A percentile compares a stretch with the other conserved stretches of the same genome.
Evolutionary conservation across 2,113 vertebrate species (phyloP).

Genomic region (Cavia porcellus): DNA sequence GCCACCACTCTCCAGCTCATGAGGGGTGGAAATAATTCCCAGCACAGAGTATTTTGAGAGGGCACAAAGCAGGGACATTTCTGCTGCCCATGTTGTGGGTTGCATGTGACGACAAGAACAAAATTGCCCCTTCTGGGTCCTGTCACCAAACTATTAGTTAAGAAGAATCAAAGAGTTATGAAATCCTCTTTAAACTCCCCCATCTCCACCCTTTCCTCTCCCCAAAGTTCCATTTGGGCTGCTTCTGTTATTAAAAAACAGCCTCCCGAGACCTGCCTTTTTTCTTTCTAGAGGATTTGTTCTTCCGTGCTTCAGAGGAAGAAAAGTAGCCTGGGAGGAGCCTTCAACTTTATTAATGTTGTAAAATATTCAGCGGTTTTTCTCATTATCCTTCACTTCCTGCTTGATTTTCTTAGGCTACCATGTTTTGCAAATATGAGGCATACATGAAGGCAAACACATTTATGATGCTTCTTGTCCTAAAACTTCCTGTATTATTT

Average conservation of each 20-base stretch:
- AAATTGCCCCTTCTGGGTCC: conserved; percentile 54
- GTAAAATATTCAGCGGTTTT: conserved; percentile 42
- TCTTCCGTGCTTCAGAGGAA: conserved; percentile 35
- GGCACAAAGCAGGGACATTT: neutral
- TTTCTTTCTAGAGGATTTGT: neutral
- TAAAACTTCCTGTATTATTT: conserved; percentile 22
- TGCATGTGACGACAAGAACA: conserved; percentile 49
- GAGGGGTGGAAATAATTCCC: neutral
- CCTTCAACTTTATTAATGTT: conserved; percentile 51
- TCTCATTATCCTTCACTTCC: conserved; percentile 42
- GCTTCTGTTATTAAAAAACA: conserved; percentile 32
- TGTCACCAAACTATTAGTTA: conserved; percentile 65
- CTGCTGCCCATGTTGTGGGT: conserved; percentile 35
- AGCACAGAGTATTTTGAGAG: neutral
- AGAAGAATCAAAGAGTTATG: conserved; percentile 40
- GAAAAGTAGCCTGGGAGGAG: neutral
- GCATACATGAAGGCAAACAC: neutral
- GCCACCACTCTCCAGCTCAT: neutral
- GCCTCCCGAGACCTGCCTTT: neutral
- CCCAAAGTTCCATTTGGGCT: neutral
- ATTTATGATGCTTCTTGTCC: conserved; percentile 41
- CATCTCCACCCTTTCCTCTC: neutral
- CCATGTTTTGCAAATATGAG: conserved; percentile 43
- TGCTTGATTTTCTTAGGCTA: neutral
- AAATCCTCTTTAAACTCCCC: conserved; percentile 1